phyloP scores from a whole-genome alignment of 1,140 invertebrate genomes.

The Homalodisca vitripennis region DNA sequence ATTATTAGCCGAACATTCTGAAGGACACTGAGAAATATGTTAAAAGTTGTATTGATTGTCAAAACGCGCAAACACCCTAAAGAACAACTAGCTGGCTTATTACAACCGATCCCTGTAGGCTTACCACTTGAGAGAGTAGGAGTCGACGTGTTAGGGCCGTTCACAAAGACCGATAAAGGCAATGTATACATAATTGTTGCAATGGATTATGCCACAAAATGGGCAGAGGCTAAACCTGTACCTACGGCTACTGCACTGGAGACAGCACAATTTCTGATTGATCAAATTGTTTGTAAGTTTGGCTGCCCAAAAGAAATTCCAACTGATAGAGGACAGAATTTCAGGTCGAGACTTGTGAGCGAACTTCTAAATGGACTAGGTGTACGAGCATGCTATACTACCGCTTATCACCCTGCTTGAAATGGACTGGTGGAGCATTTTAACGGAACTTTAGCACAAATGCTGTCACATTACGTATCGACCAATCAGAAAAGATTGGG shows the following conservation, averaged over 20 bases:
- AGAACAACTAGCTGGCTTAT: no score
- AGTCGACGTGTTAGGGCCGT: neutral
- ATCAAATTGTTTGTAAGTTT: neutral
- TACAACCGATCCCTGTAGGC: no score
- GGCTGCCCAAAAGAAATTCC: neutral
- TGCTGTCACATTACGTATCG: neutral
- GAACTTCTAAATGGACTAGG: neutral
- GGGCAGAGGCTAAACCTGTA: neutral
- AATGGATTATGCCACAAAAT: no score
- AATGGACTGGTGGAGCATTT: slow-evolving; percentile 7
- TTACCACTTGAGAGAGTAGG: neutral
- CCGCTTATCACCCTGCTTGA: neutral
- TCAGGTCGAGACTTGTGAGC: neutral
- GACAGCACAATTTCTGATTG: no score
- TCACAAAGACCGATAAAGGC: neutral
- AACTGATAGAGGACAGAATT: neutral
- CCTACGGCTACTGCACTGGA: neutral
- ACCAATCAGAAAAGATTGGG: slow-evolving; percentile 1
- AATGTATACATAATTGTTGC: neutral
- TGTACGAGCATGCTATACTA: neutral
- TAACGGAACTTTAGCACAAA: slow-evolving; percentile 3
- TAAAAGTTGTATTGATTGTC: no score
- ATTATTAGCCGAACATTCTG: neutral
- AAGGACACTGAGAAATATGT: neutral
- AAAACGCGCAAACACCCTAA: no score